Conservation (phyloP, 2,113 vertebrate genomes). For the Leptobrachium ailaonicum region DNA sequence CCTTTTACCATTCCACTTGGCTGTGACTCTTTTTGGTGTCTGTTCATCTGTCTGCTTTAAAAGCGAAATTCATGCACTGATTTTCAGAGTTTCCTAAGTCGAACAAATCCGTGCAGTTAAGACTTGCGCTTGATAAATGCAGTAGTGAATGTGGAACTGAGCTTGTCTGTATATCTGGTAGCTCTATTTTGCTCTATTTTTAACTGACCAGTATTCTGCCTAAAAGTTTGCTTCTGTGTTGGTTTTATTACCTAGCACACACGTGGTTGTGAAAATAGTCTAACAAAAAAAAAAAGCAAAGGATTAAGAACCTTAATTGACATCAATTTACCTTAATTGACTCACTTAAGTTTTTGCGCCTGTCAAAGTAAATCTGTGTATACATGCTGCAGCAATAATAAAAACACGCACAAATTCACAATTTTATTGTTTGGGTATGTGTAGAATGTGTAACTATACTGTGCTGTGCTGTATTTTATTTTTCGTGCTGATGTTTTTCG, state of each 20-base stretch:
- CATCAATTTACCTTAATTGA: conserved; percentile 73
- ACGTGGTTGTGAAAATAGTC: conserved; percentile 98
- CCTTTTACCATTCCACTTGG: conserved; percentile 86
- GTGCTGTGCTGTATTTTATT: too few relatives aligned
- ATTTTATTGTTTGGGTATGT: too few relatives aligned
- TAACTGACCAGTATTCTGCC: conserved; percentile 98
- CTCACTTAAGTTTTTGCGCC: conserved; percentile 89
- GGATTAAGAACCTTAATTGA: conserved; percentile 60
- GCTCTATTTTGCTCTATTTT: conserved; percentile 92
- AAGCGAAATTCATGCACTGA: conserved; percentile 92
- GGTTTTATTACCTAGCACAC: conserved; percentile 95
- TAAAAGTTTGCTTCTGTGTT: conserved; percentile 94
- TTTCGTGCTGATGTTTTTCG: too few relatives aligned
- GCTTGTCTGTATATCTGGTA: conserved; percentile 98
- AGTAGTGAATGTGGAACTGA: conserved; percentile 97
- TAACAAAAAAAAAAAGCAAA: conserved; percentile 78
- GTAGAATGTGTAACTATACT: too few relatives aligned
- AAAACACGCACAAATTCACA: too few relatives aligned
- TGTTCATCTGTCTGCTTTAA: conserved; percentile 74
- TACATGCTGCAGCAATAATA: too few relatives aligned
- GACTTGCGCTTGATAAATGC: conserved; percentile 89
- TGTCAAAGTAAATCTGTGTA: too few relatives aligned
- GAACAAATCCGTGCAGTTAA: conserved; percentile 90
- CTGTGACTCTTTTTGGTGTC: conserved; percentile 78
- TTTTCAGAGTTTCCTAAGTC: conserved; percentile 81